Base-by-base conservation (phyloP, 2,797 vertebrate genomes). In the Darevskia nairensis region DNA sequence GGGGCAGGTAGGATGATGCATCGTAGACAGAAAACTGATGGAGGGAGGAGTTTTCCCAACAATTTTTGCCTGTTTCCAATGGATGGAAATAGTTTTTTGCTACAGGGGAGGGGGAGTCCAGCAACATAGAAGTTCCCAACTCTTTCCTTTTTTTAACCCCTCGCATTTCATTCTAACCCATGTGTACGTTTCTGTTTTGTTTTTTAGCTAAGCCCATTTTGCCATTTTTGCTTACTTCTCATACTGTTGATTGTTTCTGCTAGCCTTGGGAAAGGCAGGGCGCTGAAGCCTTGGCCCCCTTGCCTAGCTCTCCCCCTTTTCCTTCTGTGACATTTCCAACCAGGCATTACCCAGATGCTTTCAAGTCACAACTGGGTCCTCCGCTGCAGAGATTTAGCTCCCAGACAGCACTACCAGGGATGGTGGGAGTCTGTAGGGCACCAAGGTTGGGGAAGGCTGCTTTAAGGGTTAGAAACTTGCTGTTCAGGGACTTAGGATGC, bases 221-320 rank as follows among this genome's bases (percentile, higher is more conserved):
- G 9, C 32, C 80, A 4, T 61, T 46, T 50, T 21, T 44, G 10
- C 39, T 82, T 75, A 2, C 1, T 61, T 23, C 29, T 11, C 71
- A 61, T 9, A 66, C 10, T 10, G 21, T 55, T 55, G 25, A 39
- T 46, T 59, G 11, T 71, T 69, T n/a, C 44, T 77, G 35, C 41
- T 77, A 46, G 32, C n/a, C 19, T 25, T 41, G 13, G 29, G n/a
- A 1, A 76, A 76, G 11, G 2, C 8, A 21, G 61, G n/a, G n/a
- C 59, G 23, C 8, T 59, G 10, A 55, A 59, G 6, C 44, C 32
- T 46, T 39, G 25, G 7, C 19, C 41, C n/a, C 64, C 50, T 74
- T 32, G 55, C 4, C 61, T 6, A 13, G 29, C 23, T 93, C 86
- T 94, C 80, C 89, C 91, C 89, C 74, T 85, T 88, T 91, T 80